Evolutionary conservation across 2,113 vertebrate genomes (phyloP).

Genomic region (Syngnathoides biaculeatus): DNA sequence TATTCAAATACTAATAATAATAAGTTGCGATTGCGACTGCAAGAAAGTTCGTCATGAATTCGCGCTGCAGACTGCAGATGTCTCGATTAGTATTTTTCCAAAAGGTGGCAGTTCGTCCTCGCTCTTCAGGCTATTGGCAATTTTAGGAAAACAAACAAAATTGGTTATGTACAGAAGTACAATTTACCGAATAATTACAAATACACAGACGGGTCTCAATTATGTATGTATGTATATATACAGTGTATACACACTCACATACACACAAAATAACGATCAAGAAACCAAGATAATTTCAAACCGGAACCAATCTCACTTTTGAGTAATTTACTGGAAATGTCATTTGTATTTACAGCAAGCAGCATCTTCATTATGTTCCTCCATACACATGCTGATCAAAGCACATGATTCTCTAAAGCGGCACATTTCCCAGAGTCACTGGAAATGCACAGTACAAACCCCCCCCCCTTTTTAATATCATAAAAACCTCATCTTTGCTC

Average conservation of each 20-base stretch:
- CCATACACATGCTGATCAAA: slow-evolving; percentile 19
- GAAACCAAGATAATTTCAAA: not conserved
- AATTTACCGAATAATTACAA: not conserved
- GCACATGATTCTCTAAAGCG: slow-evolving; percentile 27
- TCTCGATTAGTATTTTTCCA: slow-evolving; percentile 10
- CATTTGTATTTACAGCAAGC: slow-evolving; percentile 57
- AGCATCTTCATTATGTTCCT: slow-evolving; percentile 19
- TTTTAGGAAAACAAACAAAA: not conserved
- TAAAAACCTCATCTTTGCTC: slow-evolving; percentile 48
- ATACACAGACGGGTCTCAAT: not conserved
- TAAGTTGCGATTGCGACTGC: not conserved
- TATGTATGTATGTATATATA: not conserved
- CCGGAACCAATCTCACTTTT: slow-evolving; percentile 16
- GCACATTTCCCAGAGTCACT: slow-evolving; percentile 26
- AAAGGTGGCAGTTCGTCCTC: not conserved
- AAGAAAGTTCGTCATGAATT: not conserved
- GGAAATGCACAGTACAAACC: slow-evolving; percentile 50
- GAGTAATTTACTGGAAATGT: slow-evolving; percentile 34
- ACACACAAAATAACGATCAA: too few relatives aligned
- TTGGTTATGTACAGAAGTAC: not conserved
- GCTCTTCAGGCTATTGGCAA: not conserved
- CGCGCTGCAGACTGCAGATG: not conserved
- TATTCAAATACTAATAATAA: not conserved
- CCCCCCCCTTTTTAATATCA: slow-evolving; percentile 23
- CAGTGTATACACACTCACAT: too few relatives aligned